Evolutionary conservation across 2,113 vertebrate species (phyloP), one percentile per base, ranked within the genome.

Genomic region (Rhadina sibilatrix): DNA sequence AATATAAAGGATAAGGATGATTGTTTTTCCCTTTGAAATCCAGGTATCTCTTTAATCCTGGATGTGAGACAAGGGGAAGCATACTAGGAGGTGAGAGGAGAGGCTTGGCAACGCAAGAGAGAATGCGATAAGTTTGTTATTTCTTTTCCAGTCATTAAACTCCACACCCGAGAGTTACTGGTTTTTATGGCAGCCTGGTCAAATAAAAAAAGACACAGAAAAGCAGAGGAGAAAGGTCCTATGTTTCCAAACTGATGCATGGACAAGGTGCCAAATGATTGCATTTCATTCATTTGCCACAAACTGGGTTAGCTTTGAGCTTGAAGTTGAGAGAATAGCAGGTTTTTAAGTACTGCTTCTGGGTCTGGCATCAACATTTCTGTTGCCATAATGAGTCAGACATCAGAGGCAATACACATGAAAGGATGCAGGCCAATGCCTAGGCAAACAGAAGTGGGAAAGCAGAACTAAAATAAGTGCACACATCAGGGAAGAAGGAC

Each of bases 301-400:
- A 82, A 93, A 92, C 87, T 88, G 87, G 87, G 91, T 93, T 94
- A 91, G 78, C 76, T 94, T 84, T 93, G 87, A 93, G 97, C 94
- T 95, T 28, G 61, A 89, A 96, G 89, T 66, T 80, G 78, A 80
- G 74, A 94, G 87, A 90, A 94, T 94, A 90, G 96, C 54, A 94
- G 92, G 83, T 90, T 96, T 96, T 88, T 84, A 96, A 95, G 89
- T 94, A 97, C 75, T 87, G 83, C 95, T 95, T 91, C 91, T 87
- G 90, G 89, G 90, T 63, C 93, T 96, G 96, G 94, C 91, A 91
- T 69, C 77, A 65, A 78, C 37, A 42, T 60, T 92, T 82, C 57
- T 60, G 10, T 80, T 94, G 93, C 95, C 95, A 84, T 91, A 90
- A 93, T 87, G 93, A 95, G 68, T 94, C 93, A 94, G 71, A 87